phyloP scores from a whole-genome alignment of 2,113 vertebrate species.

The Macrotis lagotis region DNA sequence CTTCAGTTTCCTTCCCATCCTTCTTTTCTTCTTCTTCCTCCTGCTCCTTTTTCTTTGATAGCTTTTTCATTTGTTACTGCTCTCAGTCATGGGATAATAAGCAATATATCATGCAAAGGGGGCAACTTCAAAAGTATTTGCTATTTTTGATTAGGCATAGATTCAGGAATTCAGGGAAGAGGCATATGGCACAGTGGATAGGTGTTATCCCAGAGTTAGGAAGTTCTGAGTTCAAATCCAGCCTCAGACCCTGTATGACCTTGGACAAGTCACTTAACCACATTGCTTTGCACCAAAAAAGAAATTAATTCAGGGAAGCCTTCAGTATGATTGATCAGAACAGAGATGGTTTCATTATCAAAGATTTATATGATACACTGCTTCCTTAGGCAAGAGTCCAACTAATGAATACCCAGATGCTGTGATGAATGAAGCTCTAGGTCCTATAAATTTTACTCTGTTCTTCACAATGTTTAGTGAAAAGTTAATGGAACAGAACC shows the following conservation, averaged over 20 bases:
- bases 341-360: conserved; percentile 82
- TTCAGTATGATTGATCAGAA: conserved; percentile 93
- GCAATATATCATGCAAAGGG: conserved; percentile 48
- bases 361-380: conserved; percentile 47
- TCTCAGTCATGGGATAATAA: neutral
- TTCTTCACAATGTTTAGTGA: neutral
- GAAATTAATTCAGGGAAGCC: conserved; percentile 91
- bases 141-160: conserved; percentile 74
- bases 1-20: neutral
- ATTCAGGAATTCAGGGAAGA: conserved; percentile 92
- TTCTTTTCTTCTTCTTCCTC: neutral
- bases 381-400: conserved; percentile 89
- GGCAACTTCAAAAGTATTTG: conserved; percentile 90
- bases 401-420: conserved; percentile 91
- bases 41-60: neutral
- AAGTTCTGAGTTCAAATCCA: too few species aligned
- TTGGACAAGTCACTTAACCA: too few species aligned
- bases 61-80: neutral
- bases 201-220: too few species aligned
- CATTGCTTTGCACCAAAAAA: too few species aligned
- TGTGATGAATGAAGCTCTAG: conserved; percentile 95
- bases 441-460: conserved; percentile 91
- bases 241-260: too few species aligned
- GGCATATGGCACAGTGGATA: too few species aligned
- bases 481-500: neutral